Conservation (phyloP, 2,797 vertebrate species). For the Podarcis siculus region DNA sequence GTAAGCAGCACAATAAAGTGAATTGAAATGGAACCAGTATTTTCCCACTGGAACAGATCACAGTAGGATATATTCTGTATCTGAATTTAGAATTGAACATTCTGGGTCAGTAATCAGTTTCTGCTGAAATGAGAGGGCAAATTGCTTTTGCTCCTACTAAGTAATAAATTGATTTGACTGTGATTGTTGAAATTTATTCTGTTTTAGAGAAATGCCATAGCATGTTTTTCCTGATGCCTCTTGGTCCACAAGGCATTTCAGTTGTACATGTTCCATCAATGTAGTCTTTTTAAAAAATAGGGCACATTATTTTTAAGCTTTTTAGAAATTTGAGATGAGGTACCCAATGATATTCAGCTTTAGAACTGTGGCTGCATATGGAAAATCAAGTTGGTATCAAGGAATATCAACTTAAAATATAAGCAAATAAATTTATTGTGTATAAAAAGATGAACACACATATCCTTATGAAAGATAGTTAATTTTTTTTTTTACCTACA, state of each 20-base stretch:
- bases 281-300: not conserved
- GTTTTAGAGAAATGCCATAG: conserved; percentile 2
- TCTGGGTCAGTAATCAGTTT: not conserved
- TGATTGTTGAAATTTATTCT: not conserved
- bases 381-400: not conserved
- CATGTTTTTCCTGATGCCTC: not conserved
- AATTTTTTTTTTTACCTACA: too few species aligned
- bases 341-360: not conserved
- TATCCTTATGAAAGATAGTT: not conserved
- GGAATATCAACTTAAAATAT: not conserved
- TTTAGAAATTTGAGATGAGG: not conserved
- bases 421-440: not conserved
- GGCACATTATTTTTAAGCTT: not conserved
- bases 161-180: not conserved
- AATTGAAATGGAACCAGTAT: not conserved
- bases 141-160: not conserved
- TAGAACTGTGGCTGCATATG: not conserved
- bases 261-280: not conserved
- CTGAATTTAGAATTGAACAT: not conserved
- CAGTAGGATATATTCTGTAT: not conserved
- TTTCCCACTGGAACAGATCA: not conserved
- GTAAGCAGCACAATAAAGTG: not conserved
- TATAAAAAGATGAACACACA: not conserved
- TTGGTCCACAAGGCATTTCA: not conserved
- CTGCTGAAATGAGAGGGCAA: not conserved